Evolutionary conservation across 2,797 vertebrate species (phyloP).

Genomic region (Danionella dracula): DNA sequence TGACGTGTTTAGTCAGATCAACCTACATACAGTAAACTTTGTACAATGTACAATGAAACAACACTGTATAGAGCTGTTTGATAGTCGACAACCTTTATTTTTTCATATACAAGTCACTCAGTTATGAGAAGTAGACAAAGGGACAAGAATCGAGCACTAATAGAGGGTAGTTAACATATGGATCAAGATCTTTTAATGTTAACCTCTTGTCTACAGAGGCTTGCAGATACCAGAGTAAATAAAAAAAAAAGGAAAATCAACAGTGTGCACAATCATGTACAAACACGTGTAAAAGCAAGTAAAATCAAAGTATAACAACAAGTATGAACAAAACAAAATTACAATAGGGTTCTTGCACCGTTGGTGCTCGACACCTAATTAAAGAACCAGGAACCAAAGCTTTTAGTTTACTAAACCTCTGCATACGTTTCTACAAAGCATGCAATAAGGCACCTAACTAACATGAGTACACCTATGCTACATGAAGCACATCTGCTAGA

Average conservation of each 20-base stretch:
- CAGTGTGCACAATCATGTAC: conserved; percentile 77
- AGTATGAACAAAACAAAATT: conserved; percentile 70
- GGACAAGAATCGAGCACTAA: conserved; percentile 66
- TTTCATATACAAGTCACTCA: conserved; percentile 76
- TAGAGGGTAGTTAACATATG: conserved; percentile 64
- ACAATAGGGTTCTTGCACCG: too few species aligned
- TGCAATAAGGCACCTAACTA: conserved; percentile 86
- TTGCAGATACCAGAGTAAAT: conserved; percentile 62
- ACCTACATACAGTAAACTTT: too few species aligned
- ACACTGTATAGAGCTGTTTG: conserved; percentile 38
- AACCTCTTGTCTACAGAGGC: conserved; percentile 63
- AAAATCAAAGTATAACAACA: conserved; percentile 74
- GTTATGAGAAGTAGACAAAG: conserved; percentile 62
- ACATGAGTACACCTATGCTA: conserved; percentile 81
- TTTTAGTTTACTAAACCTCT: conserved; percentile 63
- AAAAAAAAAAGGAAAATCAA: conserved; percentile 73
- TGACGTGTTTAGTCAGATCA: too few species aligned
- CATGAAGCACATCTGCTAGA: conserved; percentile 72
- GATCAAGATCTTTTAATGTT: conserved; percentile 61
- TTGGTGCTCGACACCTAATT: too few species aligned
- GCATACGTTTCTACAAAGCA: conserved; percentile 80
- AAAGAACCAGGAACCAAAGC: conserved; percentile 62
- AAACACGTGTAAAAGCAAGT: conserved; percentile 62
- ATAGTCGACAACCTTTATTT: conserved; percentile 83
- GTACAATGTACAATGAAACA: conserved; percentile 47